Base-by-base conservation (phyloP, 1,140 invertebrate genomes). In the Zelostemma sp. region DNA sequence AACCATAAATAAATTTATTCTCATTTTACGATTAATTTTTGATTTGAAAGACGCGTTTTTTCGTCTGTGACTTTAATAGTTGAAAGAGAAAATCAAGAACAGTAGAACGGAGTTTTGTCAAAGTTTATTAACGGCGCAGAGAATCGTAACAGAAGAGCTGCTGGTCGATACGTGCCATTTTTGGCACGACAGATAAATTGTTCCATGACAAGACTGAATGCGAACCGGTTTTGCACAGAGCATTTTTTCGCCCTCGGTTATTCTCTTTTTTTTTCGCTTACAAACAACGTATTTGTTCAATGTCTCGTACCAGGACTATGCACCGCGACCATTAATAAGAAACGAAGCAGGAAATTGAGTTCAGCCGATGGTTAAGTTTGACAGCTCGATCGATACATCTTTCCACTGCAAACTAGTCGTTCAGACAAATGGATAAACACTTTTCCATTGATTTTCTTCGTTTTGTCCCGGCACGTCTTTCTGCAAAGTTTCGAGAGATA, bases 391-490 rank as follows among this genome's bases (percentile, higher is more conserved):
- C 62, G 59, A 71, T 71, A 66, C 55, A 63, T 72, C 64, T 64
- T 72, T 46, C 35, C 33, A n/a, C 33, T 43, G 33, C 11, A 57
- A 66, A 67, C 56, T 67, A 67, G 67, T 64, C 60, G 56, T 17
- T 51, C 47, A 47, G 54, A 72, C 60, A 72, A 72, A 72, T 64
- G 55, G 45, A 67, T 64, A 60, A 72, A 72, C 46, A 64, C 60
- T 67, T 53, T 60, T 56, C 17, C 57, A 67, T 72, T 33, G 64
- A 72, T 64, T 63, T 59, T 50, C 5, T 38, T 14, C 28, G 49
- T 51, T 45, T 43, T 38, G 12, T 55, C 55, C 45, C 16, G 35
- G 19, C 19, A 33, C 19, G 25, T 18, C 4, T 46, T 16, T 38
- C 16, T 1, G 14, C 9, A 19, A 53, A 38, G 12, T 53, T 55